Base-by-base conservation (phyloP, 2,113 vertebrate genomes). In the Diadophis punctatus region DNA sequence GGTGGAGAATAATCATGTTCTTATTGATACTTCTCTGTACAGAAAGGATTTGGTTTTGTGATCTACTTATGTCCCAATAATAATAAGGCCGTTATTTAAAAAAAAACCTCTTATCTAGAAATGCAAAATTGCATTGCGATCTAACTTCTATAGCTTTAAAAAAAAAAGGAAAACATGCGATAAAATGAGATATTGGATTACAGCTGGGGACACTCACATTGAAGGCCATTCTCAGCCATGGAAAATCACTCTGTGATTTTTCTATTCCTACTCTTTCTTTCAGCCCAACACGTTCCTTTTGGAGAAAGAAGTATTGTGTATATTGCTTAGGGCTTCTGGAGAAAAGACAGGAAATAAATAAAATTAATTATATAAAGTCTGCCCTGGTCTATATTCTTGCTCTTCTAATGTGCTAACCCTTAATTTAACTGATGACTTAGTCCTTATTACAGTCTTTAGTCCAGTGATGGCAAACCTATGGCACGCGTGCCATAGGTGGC, bases 41-140 rank as follows among this genome's bases (percentile, higher is more conserved):
- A 11, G 0, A 0, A 4, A 51, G 8, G 86, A 89, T 48, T 90
- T 85, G 55, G 93, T 95, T 80, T 63, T 90, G 48, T 91, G 12
- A 96, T 39, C 43, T 23, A 49, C 12, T 2, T 85, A 74, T 52
- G 12, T 92, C 22, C 27, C 3, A 86, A 51, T 14, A 39, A 58
- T 96, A 96, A 95, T 95, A 97, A 0, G 1, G 51, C 48, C 18
- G 20, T 87, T 10, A 84, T 88, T 18, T 1, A 43, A 63, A 27
- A 91, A n/a, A 90, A 20, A 18, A 39, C 7, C 2, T 86, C 49
- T 16, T n/a, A 39, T 16, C 49, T 39, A 90, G 16, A 60, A 46
- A 91, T 86, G 48, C 43, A 3, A 30, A 86, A 60, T 68, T 80
- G 68, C 68, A 39, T 74, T 80, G 34, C 18, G 7, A 22, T 39